Evolutionary conservation across 2,888 invertebrate species (phyloP), one percentile per base, ranked within the genome.

Genomic region (Dasypolia templi): DNA sequence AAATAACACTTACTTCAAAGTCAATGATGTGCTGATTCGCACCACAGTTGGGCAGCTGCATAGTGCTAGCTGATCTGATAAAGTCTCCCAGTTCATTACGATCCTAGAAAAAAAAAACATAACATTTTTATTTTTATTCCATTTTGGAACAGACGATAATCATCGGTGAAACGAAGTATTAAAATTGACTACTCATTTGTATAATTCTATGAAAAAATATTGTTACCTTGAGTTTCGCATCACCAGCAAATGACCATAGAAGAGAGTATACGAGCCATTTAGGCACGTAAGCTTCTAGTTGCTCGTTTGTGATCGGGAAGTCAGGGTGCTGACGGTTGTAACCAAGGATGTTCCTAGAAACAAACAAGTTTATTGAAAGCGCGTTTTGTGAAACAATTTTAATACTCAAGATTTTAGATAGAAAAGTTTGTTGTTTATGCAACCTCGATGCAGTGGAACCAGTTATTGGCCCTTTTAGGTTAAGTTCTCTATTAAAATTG

Each of bases 191-290:
- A 19, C 12, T 44, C 22, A 22, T 22, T 44, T 63, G 7, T 14
- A 4, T 22, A 29, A 2, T 29, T 46, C 7, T n/a, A 26, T 39
- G 5, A 17, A 39, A 61, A 17, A 26, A 32, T 46, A 19, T 94
- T 39, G 0, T 56, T 79, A 99, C 98, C 97, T 99, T 99, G 62
- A 99, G 97, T 94, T 99, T 99, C 58, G 99, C 99, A 94, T 99
- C 99, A 46, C 99, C 99, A 80, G 99, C 98, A 90, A 99, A 99
- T 73, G 99, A 99, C 99, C 99, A 99, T 11, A 99, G 96, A 58
- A 99, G 95, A 0, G 99, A 98, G 92, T 99, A 99, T 0, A 99
- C 97, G 77, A 99, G 97, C 92, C 98, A 98, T 91, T 99, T 99
- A 0, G 99, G 98, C 86, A 99, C 98, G 92, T 99, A 99, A 12